Evolutionary conservation across 2,888 invertebrate genomes (phyloP).

Genomic region (Stenodera caucasica): DNA sequence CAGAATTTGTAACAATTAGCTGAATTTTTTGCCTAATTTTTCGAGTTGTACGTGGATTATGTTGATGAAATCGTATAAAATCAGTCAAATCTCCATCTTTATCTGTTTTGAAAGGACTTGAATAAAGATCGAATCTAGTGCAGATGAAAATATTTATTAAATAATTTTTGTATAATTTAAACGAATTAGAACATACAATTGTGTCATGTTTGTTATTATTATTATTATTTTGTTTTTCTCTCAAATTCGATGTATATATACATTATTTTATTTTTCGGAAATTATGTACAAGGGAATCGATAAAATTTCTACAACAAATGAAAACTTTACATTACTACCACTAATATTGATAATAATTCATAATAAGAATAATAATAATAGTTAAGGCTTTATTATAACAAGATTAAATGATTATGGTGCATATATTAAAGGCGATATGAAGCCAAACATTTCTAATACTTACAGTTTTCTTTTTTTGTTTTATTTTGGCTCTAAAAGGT

Average conservation of each 20-base stretch:
- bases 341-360: slow-evolving; percentile 23
- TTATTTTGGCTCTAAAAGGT: slow-evolving; percentile 18
- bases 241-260: slow-evolving; percentile 40
- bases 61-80: too few relatives aligned
- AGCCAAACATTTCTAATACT: slow-evolving; percentile 18
- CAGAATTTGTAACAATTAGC: too few relatives aligned
- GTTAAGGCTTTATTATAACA: slow-evolving; percentile 7
- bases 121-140: slow-evolving; percentile 14
- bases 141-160: slow-evolving; percentile 38
- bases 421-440: slow-evolving; percentile 19
- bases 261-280: slow-evolving; percentile 15
- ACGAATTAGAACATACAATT: slow-evolving; percentile 37
- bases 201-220: slow-evolving; percentile 22
- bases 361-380: slow-evolving; percentile 11
- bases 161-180: slow-evolving; percentile 27
- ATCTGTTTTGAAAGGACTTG: not conserved
- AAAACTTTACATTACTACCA: slow-evolving; percentile 16
- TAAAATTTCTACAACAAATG: slow-evolving; percentile 29
- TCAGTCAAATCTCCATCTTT: too few relatives aligned
- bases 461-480: not conserved
- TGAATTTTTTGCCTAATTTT: too few relatives aligned
- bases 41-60: too few relatives aligned
- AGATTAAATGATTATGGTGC: slow-evolving; percentile 24
- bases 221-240: slow-evolving; percentile 25
- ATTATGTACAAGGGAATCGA: slow-evolving; percentile 31